phyloP scores from a whole-genome alignment of 2,888 invertebrate genomes.

The Nymphalis urticae region DNA sequence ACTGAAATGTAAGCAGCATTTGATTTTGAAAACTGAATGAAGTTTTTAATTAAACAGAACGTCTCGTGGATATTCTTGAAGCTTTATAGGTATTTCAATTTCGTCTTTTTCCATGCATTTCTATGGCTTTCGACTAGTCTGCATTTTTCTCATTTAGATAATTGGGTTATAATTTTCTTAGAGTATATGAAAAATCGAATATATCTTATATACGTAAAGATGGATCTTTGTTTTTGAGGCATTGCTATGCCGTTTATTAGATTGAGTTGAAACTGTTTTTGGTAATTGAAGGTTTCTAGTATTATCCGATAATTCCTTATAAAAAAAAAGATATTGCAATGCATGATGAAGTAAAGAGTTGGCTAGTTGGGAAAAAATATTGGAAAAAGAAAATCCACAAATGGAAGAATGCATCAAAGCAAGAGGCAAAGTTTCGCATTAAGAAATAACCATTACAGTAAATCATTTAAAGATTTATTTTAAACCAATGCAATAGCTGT shows the following conservation, averaged over 20 bases:
- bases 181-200: too few relatives aligned
- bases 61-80: neutral
- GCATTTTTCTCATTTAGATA: neutral
- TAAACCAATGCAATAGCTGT: conserved; percentile 20
- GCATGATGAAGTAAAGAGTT: too few relatives aligned
- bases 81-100: neutral
- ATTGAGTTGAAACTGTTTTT: too few relatives aligned
- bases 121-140: neutral
- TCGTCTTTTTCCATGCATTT: neutral
- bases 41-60: conserved; percentile 22
- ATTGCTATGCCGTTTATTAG: too few relatives aligned
- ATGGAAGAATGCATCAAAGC: neutral
- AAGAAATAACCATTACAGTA: conserved; percentile 3
- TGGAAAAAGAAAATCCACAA: neutral
- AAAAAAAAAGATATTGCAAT: too few relatives aligned
- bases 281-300: too few relatives aligned
- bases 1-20: conserved; percentile 20
- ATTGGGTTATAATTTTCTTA: too few relatives aligned
- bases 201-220: too few relatives aligned
- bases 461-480: conserved; percentile 25
- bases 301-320: too few relatives aligned
- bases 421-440: neutral
- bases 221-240: too few relatives aligned
- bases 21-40: conserved; percentile 18
- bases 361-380: too few relatives aligned